phyloP scores from a whole-genome alignment of 1,140 invertebrate genomes.

The Heliothis subflexa region DNA sequence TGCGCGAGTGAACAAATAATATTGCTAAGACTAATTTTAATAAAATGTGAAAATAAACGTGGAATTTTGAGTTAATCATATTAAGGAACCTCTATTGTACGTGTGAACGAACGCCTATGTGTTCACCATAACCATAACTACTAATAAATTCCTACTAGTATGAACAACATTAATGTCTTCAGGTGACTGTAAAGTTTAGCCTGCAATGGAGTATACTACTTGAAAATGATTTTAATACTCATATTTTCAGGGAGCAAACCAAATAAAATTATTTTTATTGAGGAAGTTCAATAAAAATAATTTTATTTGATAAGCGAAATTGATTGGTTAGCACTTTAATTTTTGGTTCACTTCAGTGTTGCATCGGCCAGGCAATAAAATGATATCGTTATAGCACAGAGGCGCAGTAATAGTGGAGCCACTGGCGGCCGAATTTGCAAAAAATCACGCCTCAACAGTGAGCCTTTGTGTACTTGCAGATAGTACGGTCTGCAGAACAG shows the following conservation, averaged over 20 bases:
- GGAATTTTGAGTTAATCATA: no score
- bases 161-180: no score
- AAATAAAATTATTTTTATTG: not conserved
- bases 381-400: constrained; percentile 59
- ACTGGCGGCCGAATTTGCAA: constrained; percentile 66
- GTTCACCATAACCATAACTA: no score
- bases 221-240: no score
- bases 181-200: no score
- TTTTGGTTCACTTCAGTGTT: constrained; percentile 56
- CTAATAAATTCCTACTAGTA: no score
- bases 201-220: no score
- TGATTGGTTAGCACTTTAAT: not conserved
- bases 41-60: no score
- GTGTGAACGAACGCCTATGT: no score
- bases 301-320: not conserved
- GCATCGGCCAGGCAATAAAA: constrained; percentile 60
- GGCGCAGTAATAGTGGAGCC: constrained; percentile 66
- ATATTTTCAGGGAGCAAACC: no score
- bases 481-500: constrained; percentile 55
- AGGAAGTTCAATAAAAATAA: not conserved
- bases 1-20: constrained; percentile 34
- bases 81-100: no score
- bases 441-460: constrained; percentile 61
- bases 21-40: no score
- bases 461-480: constrained; percentile 39